phyloP scores from a whole-genome alignment of 2,113 vertebrate genomes.

The Takifugu bimaculatus region DNA sequence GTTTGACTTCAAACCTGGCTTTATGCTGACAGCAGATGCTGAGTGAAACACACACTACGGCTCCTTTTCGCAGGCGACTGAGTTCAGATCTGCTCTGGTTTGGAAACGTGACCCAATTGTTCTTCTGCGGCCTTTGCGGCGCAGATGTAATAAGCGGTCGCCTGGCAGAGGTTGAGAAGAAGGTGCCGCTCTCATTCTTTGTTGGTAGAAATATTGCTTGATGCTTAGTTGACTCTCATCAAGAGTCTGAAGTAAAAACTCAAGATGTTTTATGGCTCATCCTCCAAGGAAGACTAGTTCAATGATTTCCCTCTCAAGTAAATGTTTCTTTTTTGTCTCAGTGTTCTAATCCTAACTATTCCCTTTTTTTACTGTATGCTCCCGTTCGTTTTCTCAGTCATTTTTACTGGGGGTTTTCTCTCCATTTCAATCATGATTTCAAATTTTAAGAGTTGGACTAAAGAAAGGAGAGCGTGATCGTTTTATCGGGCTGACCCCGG shows the following conservation, averaged over 20 bases:
- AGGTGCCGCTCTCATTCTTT: slow-evolving; percentile 9
- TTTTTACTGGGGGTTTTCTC: not conserved
- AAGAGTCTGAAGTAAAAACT: slow-evolving; percentile 26
- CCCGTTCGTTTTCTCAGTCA: not conserved
- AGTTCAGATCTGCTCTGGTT: slow-evolving; percentile 33
- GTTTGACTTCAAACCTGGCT: slow-evolving; percentile 64
- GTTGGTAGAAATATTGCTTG: slow-evolving; percentile 28
- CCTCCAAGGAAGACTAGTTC: slow-evolving; percentile 35
- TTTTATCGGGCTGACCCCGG: slow-evolving; percentile 25
- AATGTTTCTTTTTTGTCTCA: slow-evolving; percentile 3
- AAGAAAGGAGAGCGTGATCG: not conserved
- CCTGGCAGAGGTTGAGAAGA: slow-evolving; percentile 16
- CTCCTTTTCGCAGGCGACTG: slow-evolving; percentile 44
- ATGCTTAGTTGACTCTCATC: slow-evolving; percentile 8
- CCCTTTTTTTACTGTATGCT: not conserved
- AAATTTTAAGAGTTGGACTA: too few relatives aligned
- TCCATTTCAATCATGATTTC: too few relatives aligned
- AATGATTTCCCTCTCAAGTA: slow-evolving; percentile 1
- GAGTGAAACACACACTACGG: slow-evolving; percentile 49
- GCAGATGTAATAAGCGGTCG: slow-evolving; percentile 33
- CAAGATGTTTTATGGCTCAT: slow-evolving; percentile 42
- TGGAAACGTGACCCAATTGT: slow-evolving; percentile 44
- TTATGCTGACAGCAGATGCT: slow-evolving; percentile 68
- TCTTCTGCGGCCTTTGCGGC: slow-evolving; percentile 34
- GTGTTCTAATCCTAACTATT: not conserved